Conservation (phyloP, 2,888 invertebrate genomes). For the Drosophila sordidula region DNA sequence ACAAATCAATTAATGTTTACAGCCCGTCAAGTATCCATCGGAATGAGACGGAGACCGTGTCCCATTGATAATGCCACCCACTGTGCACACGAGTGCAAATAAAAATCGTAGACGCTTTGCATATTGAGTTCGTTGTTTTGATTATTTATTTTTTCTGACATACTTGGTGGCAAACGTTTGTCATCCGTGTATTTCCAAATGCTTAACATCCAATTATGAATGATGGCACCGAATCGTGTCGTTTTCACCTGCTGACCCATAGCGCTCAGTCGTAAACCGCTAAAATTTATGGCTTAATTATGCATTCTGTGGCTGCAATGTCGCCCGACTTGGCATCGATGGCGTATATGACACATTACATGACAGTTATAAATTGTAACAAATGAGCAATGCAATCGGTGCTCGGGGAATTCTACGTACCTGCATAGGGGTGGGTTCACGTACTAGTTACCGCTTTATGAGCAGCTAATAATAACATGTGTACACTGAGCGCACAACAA, state of each 20-base stretch:
- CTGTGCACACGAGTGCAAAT: conserved; percentile 70
- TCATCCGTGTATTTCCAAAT: conserved; percentile 54
- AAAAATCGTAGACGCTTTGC: conserved; percentile 65
- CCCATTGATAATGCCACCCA: conserved; percentile 71
- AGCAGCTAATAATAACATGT: conserved; percentile 69
- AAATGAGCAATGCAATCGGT: conserved; percentile 20
- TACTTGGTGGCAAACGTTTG: conserved; percentile 35
- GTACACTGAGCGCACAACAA: conserved; percentile 37
- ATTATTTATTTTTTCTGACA: conserved; percentile 27
- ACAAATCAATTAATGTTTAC: conserved; percentile 74
- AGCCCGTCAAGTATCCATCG: conserved; percentile 33
- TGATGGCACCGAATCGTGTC: conserved; percentile 39
- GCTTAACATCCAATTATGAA: conserved; percentile 62
- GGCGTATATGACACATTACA: conserved; percentile 39
- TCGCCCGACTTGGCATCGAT: conserved; percentile 17
- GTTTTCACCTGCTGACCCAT: conserved; percentile 72
- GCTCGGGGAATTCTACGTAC: not conserved
- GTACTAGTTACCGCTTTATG: conserved; percentile 21
- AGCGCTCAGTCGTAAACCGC: conserved; percentile 33
- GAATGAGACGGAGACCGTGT: conserved; percentile 12
- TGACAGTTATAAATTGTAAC: conserved; percentile 55
- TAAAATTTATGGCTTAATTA: conserved; percentile 32
- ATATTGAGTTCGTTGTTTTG: conserved; percentile 49
- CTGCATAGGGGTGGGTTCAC: conserved; percentile 39
- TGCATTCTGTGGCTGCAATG: conserved; percentile 22